A percentile compares a stretch with the other conserved stretches of the same genome.
Evolutionary conservation across 2,113 vertebrate species (phyloP).

Genomic region (Heteronetta atricapilla): DNA sequence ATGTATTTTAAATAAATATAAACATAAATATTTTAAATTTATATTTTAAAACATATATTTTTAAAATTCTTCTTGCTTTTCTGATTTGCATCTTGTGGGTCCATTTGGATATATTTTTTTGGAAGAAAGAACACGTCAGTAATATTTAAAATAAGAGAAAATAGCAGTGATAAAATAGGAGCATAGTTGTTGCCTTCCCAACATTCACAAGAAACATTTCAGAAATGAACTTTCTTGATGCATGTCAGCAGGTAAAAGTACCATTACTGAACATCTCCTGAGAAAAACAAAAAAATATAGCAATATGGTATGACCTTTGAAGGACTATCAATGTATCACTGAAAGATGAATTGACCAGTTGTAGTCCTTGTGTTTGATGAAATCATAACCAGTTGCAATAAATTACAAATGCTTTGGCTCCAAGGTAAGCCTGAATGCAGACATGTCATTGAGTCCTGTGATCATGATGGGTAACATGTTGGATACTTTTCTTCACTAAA

Average conservation of each 20-base stretch:
- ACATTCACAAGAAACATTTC: background rate
- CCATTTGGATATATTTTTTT: background rate
- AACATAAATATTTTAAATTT: no score
- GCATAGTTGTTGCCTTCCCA: background rate
- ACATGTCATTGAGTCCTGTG: background rate
- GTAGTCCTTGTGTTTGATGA: background rate
- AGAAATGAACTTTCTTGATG: background rate
- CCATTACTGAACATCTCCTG: background rate
- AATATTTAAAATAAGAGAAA: background rate
- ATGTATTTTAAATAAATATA: background rate
- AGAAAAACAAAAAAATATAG: background rate
- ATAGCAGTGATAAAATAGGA: background rate
- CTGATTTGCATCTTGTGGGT: background rate
- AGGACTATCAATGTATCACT: background rate
- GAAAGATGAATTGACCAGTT: background rate
- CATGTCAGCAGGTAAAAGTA: background rate
- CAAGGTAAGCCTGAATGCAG: background rate
- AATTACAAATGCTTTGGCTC: background rate
- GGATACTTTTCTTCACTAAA: background rate
- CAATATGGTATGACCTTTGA: background rate
- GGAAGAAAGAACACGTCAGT: background rate
- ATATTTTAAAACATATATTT: background rate
- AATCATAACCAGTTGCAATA: background rate
- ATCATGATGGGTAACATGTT: background rate
- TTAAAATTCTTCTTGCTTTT: background rate